A percentile compares a stretch with the other conserved stretches of the same genome.
phyloP scores from a whole-genome alignment of 2,888 invertebrate species.

The Crepidodera aurea region DNA sequence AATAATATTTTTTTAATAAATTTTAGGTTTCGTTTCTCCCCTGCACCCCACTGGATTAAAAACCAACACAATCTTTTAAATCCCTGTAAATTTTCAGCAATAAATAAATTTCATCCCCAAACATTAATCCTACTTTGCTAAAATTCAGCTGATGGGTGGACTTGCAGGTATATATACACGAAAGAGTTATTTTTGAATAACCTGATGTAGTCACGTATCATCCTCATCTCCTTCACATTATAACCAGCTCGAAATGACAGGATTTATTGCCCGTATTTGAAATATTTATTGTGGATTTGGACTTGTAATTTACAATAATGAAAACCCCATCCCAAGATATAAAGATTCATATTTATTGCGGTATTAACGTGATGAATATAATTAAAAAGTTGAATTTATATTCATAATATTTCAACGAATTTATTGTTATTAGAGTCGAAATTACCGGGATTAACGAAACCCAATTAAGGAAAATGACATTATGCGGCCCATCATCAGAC shows the following conservation, averaged over 20 bases:
- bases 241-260: conserved; percentile 47
- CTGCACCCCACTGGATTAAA: too few species aligned
- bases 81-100: neutral
- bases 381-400: conserved; percentile 49
- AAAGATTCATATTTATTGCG: conserved; percentile 55
- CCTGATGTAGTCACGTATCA: neutral
- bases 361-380: conserved; percentile 55
- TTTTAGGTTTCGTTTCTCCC: too few species aligned
- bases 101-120: conserved; percentile 21
- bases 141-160: conserved; percentile 16
- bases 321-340: conserved; percentile 50
- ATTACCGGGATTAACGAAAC: conserved; percentile 42
- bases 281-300: conserved; percentile 57
- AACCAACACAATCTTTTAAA: neutral
- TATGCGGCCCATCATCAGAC: conserved; percentile 20
- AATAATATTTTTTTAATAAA: too few species aligned
- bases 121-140: conserved; percentile 25
- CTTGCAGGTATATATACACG: neutral
- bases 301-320: conserved; percentile 55
- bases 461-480: conserved; percentile 41
- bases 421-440: conserved; percentile 43
- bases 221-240: conserved; percentile 3
- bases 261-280: conserved; percentile 56
- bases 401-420: conserved; percentile 45
- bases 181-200: conserved; percentile 24